These are phyloP conservation scores for Lepidonotus clava DNA, from an alignment of 2,888 invertebrate species.

Conservation along the genomic window DNA sequence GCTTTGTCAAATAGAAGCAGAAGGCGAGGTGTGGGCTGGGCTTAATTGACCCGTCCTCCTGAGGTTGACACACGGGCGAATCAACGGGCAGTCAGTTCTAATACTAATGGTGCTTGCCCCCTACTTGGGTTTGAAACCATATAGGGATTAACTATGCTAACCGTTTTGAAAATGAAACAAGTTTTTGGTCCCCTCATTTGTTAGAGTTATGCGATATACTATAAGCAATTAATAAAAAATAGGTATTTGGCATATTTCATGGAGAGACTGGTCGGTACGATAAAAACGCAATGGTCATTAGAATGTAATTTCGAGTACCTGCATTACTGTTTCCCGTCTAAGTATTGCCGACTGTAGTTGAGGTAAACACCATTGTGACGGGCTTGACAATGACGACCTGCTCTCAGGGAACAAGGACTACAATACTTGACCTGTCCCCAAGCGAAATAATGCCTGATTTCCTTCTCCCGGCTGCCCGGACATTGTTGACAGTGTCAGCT, in stretches of 20 bases:
- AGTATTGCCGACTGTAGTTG: background rate
- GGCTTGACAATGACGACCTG: background rate
- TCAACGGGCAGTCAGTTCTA: no score
- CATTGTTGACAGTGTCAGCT: slow-evolving; percentile 5
- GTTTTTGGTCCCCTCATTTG: no score
- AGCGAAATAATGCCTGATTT: slow-evolving; percentile 36
- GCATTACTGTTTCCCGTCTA: background rate
- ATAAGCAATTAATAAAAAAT: no score
- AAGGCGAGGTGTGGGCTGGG: background rate
- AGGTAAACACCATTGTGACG: slow-evolving; percentile 7
- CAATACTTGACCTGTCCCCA: slow-evolving; percentile 37
- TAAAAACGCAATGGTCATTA: background rate
- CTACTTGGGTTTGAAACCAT: no score
- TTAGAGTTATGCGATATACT: no score
- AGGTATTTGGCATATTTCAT: no score
- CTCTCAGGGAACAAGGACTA: background rate
- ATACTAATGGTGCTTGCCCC: no score
- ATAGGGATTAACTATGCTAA: no score
- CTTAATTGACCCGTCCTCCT: background rate
- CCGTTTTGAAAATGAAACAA: no score
- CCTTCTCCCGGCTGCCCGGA: background rate
- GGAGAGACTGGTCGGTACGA: no score
- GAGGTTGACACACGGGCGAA: no score
- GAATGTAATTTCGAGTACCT: background rate
- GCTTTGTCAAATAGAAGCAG: background rate